These are phyloP conservation scores for Automeris io DNA, from an alignment of 2,888 invertebrate species.

Conservation along the genomic window DNA sequence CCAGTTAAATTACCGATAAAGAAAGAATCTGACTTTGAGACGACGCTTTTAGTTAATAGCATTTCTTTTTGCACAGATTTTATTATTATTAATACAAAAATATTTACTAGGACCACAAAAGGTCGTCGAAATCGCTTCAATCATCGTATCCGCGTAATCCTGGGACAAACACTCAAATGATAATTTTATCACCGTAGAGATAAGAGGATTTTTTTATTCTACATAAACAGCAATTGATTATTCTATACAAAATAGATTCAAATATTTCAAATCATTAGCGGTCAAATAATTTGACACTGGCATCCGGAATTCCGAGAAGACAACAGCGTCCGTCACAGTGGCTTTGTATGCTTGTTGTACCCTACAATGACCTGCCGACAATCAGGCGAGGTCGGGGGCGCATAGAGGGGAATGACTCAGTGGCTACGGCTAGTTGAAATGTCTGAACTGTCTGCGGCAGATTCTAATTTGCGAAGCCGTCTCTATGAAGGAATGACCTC, in stretches of 20 bases:
- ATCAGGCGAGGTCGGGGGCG: slow-evolving; percentile 36
- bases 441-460: slow-evolving; percentile 51
- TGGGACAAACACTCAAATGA: too few relatives aligned
- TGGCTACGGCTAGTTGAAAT: slow-evolving; percentile 46
- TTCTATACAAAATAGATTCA: slow-evolving; percentile 5
- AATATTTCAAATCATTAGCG: slow-evolving; percentile 4
- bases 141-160: too few relatives aligned
- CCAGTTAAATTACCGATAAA: too few relatives aligned
- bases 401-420: slow-evolving; percentile 21
- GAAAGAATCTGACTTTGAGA: too few relatives aligned
- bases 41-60: too few relatives aligned
- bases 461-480: slow-evolving; percentile 55
- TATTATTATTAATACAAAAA: too few relatives aligned
- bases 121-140: too few relatives aligned
- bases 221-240: slow-evolving; percentile 3
- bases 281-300: slow-evolving; percentile 33
- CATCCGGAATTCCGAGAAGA: slow-evolving; percentile 49
- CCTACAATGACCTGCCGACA: slow-evolving; percentile 41
- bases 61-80: too few relatives aligned
- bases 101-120: too few relatives aligned
- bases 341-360: slow-evolving; percentile 65
- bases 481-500: slow-evolving; percentile 47
- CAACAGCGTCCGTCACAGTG: slow-evolving; percentile 49
- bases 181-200: not conserved
- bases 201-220: too few relatives aligned